Conservation (phyloP, 2,888 invertebrate species). For the Nemurella pictetii region DNA sequence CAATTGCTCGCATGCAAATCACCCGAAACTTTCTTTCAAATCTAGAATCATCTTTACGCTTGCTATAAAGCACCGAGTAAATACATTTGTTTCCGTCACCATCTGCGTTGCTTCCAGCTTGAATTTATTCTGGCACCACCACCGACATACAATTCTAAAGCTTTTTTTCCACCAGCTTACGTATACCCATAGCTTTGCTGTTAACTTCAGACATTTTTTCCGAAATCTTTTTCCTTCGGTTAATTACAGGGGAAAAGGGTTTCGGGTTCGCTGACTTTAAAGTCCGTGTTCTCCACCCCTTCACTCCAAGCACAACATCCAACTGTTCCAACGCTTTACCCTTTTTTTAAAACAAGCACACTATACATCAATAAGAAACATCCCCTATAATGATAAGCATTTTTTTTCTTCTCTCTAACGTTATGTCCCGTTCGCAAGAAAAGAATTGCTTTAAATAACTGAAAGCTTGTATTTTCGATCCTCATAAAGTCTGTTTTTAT, state of each 20-base stretch:
- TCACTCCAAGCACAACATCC: no score
- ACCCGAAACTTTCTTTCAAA: no score
- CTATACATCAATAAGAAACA: not conserved
- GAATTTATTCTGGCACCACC: not conserved
- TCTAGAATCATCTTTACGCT: no score
- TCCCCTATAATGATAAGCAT: not conserved
- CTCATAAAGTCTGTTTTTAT: not conserved
- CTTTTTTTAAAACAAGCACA: not conserved
- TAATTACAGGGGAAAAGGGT: not conserved
- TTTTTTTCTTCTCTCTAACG: not conserved
- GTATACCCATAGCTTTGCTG: not conserved
- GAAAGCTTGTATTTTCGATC: not conserved
- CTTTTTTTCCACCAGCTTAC: not conserved
- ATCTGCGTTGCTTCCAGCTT: no score
- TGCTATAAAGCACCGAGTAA: not conserved
- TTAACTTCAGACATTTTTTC: not conserved
- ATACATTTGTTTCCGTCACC: no score
- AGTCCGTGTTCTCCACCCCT: not conserved
- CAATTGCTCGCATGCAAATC: no score
- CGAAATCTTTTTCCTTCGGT: not conserved
- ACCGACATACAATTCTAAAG: not conserved
- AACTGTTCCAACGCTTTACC: not conserved
- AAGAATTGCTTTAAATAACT: not conserved
- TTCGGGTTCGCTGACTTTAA: not conserved
- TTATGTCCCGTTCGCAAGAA: not conserved